Conservation (phyloP, 2,888 invertebrate species). For the Eupeodes luniger region DNA sequence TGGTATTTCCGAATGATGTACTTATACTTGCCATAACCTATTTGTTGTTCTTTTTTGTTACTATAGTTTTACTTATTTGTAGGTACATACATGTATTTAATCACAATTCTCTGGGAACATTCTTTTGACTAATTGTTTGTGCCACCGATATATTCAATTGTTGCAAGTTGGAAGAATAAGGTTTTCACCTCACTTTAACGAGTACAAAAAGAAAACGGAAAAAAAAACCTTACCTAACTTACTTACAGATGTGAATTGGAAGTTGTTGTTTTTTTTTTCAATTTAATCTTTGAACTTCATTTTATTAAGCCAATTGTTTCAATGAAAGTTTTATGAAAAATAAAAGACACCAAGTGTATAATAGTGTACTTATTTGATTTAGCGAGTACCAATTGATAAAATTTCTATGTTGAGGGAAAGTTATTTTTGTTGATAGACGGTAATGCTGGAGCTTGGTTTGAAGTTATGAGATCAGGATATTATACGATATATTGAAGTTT, state of each 20-base stretch:
- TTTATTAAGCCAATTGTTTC: conserved; percentile 70
- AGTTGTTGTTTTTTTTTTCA: conserved; percentile 49
- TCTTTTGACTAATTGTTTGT: conserved; percentile 68
- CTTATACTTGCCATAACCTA: conserved; percentile 52
- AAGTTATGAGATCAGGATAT: not conserved
- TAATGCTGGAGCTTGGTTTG: not conserved
- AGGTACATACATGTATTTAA: conserved; percentile 58
- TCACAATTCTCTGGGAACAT: conserved; percentile 66
- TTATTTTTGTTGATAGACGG: not conserved
- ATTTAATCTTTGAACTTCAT: conserved; percentile 60
- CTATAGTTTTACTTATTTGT: not conserved
- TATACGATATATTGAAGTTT: not conserved
- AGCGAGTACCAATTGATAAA: conserved; percentile 7
- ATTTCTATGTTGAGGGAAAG: not conserved
- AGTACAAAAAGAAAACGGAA: conserved; percentile 7
- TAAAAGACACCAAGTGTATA: not conserved
- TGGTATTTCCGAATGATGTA: conserved; percentile 20
- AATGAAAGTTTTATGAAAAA: conserved; percentile 61
- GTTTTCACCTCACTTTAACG: conserved; percentile 61
- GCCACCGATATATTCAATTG: conserved; percentile 70
- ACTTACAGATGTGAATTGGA: conserved; percentile 10
- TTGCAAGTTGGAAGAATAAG: conserved; percentile 19
- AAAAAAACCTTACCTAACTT: too few species aligned
- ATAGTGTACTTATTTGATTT: not conserved
- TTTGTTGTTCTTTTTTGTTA: not conserved